A percentile compares a stretch with the other conserved stretches of the same genome.
These are phyloP conservation scores for Sturnus vulgaris DNA, from an alignment of 2,113 vertebrate genomes.

Conservation along the genomic window DNA sequence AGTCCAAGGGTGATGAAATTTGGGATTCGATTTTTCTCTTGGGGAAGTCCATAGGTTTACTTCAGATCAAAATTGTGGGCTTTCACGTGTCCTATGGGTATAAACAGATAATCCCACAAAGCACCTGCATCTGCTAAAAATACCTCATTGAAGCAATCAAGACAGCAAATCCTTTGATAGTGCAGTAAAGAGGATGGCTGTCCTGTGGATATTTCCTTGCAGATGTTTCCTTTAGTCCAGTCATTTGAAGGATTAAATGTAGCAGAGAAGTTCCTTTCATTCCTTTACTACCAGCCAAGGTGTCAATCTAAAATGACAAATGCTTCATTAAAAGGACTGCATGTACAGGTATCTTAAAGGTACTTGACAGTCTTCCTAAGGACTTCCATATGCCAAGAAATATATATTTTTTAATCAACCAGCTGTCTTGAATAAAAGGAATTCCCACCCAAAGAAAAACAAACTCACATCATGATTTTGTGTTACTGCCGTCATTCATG, in stretches of 20 bases:
- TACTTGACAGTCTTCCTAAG: background rate
- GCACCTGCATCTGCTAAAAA: background rate
- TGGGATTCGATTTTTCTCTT: background rate
- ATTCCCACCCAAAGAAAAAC: background rate
- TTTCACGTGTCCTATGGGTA: background rate
- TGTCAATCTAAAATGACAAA: background rate
- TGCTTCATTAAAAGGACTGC: background rate
- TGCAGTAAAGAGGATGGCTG: background rate
- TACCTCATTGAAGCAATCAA: background rate
- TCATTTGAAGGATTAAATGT: background rate
- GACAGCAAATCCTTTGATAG: background rate
- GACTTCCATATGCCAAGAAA: background rate
- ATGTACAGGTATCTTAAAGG: background rate
- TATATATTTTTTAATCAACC: background rate
- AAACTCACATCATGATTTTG: background rate
- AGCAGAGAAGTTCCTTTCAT: background rate
- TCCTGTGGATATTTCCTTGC: background rate
- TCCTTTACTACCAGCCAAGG: background rate
- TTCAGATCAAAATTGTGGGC: background rate
- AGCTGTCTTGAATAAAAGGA: background rate
- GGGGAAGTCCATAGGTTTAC: background rate
- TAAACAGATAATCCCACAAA: background rate
- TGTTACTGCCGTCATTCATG: background rate
- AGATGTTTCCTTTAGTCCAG: background rate
- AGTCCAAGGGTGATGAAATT: background rate